Base-by-base conservation (phyloP, 1,140 invertebrate genomes). In the Aphis craccivora region DNA sequence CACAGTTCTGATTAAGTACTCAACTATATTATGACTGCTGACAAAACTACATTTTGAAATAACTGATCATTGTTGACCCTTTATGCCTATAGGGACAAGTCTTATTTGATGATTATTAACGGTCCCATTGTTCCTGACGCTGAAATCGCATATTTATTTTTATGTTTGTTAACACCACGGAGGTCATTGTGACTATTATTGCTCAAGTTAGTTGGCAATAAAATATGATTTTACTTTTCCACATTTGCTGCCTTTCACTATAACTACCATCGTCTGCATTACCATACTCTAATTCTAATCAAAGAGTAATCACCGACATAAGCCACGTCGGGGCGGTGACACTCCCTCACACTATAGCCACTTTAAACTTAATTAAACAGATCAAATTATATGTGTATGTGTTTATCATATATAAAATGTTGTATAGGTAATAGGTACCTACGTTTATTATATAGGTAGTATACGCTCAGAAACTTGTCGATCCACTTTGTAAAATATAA, bases 241-340 rank as follows among this genome's bases (percentile, higher is more conserved):
- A 48, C 43, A 48, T 91, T 92, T 92, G 22, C 40, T 81, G 51
- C 67, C 91, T 92, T 92, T 92, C 91, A 92, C 91, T 83, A 43
- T 18, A 43, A 76, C 40, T 45, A 20, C 37, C 55, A 40, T 37
- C 67, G n/a, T 35, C 37, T 5, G 67, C n/a, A 1, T 45, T 37
- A 45, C 43, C 25, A 81, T 91, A 90, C 48, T 87, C 40, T 30
- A 89, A 55, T 55, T 89, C 88, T 25, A 30, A 55, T 89, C 48
- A 53, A 89, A 55, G 25, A 18, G 8, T 55, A 89, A 55, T 89
- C n/a, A 35, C 86, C 6, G 48, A 53, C 48, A 51, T 89, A 51
- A 22, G 22, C 30, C 7, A 51, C 48, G 40, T 9, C 14, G 30
- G 35, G 37, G 87, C n/a, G 48, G 87, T 20, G 87, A 55, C 88